These are phyloP conservation scores for Eolophus roseicapilla DNA, from an alignment of 2,113 vertebrate species.

Conservation along the genomic window DNA sequence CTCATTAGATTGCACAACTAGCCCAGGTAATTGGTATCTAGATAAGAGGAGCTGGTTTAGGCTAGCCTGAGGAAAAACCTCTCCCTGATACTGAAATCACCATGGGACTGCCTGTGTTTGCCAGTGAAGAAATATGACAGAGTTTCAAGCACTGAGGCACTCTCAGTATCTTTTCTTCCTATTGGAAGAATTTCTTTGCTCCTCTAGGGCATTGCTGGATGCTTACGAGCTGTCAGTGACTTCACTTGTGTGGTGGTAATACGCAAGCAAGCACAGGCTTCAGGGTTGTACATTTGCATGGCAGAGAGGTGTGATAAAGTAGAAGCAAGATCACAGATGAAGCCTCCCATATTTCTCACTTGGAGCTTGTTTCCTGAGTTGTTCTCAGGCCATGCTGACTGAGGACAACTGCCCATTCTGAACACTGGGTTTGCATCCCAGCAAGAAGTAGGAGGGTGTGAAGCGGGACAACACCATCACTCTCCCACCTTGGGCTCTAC, in stretches of 20 bases:
- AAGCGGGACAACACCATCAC: not conserved
- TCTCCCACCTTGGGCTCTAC: not conserved
- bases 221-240: not conserved
- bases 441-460: not conserved
- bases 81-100: not conserved
- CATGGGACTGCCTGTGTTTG: accelerated
- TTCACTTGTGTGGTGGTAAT: not conserved
- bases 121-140: not conserved
- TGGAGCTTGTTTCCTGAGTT: not conserved
- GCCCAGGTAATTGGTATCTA: no score
- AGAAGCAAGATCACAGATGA: not conserved
- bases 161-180: not conserved
- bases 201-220: not conserved
- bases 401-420: not conserved
- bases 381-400: not conserved
- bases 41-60: not conserved
- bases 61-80: not conserved
- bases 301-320: not conserved
- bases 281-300: not conserved
- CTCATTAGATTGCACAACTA: not conserved
- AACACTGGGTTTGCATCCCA: not conserved
- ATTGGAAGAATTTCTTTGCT: not conserved
- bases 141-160: not conserved
- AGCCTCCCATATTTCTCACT: not conserved
- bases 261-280: not conserved